Evolutionary conservation across 2,113 vertebrate species (phyloP), one percentile per base, ranked within the genome.

Genomic region (Bucco capensis): DNA sequence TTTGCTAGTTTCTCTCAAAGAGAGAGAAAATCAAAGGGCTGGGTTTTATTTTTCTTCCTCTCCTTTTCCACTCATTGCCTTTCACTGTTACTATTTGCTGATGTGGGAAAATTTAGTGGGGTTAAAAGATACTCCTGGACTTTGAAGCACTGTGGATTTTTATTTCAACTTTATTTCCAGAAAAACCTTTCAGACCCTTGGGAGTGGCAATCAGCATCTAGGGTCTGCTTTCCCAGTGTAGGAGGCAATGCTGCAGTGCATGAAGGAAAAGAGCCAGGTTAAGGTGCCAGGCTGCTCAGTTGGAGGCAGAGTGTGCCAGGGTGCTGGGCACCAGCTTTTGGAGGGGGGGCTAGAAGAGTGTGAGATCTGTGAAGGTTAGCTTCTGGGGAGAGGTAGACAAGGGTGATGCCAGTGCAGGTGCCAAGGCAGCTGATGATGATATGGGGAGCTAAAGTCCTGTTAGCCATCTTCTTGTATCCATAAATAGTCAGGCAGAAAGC

Each of bases 201-300:
- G 61, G 27, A 72, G 24, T 14, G 9, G 22, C 30, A 53, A 1
- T 42, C n/a, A 27, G 21, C 10, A 35, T 28, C 19, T 5, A 17
- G 25, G 27, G 56, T 33, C 21, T 69, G 12, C 28, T 69, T 73
- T 78, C 24, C 24, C 2, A 1, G 7, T n/a, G 47, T 15, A 19
- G 35, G 62, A 40, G 27, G 4, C 1, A 1, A 30, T 33, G 25
- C 12, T 6, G 22, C 5, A 4, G 7, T 1, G 3, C 37, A 12
- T 1, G 3, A 30, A n/a, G 25, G 19, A 22, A 40, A 38, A 47
- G 21, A 67, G 18, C 1, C 1, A 3, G 27, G 5, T 12, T 6
- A 10, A 25, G 37, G 38, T 70, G 12, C 30, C 35, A n/a, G 44
- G 19, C 12, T 53, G 22, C 19, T 49, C 44, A 6, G 14, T 1